Conservation (phyloP, 2,888 invertebrate genomes). For the Oxytorus armatus region DNA sequence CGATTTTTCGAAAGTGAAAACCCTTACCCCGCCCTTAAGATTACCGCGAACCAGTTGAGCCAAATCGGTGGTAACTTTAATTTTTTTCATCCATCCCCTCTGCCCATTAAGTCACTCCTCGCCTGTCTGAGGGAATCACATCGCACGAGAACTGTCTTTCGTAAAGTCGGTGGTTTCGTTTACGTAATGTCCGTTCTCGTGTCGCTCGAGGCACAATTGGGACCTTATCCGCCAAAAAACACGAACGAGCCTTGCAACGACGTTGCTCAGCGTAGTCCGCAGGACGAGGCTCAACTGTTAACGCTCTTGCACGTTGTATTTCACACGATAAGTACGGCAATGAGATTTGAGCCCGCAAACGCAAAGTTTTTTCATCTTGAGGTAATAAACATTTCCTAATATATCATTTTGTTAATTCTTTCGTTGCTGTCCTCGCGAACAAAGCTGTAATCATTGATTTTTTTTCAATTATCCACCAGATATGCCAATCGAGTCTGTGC, state of each 20-base stretch:
- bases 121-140: constrained; percentile 97
- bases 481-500: constrained; percentile 96
- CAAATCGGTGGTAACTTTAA: too few species aligned
- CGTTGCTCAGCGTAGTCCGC: constrained; percentile 74
- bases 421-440: not conserved
- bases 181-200: constrained; percentile 98
- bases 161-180: constrained; percentile 99
- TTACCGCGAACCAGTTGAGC: too few species aligned
- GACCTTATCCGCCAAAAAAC: constrained; percentile 82
- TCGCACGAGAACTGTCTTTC: constrained; percentile 97
- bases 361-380: constrained; percentile 99
- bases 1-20: too few species aligned
- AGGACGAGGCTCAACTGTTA: constrained; percentile 88
- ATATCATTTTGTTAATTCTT: not conserved
- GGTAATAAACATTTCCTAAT: constrained; percentile 84
- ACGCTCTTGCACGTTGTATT: constrained; percentile 94
- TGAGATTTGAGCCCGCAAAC: constrained; percentile 99
- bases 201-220: constrained; percentile 94
- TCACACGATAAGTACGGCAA: constrained; percentile 97
- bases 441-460: too few species aligned
- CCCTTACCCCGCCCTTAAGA: too few species aligned
- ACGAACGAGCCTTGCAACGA: constrained; percentile 84
- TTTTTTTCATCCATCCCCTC: too few species aligned
- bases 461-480: constrained; percentile 85
- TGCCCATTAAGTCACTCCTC: constrained; percentile 89